phyloP scores from a whole-genome alignment of 2,113 vertebrate genomes.

The Toxostoma redivivum region DNA sequence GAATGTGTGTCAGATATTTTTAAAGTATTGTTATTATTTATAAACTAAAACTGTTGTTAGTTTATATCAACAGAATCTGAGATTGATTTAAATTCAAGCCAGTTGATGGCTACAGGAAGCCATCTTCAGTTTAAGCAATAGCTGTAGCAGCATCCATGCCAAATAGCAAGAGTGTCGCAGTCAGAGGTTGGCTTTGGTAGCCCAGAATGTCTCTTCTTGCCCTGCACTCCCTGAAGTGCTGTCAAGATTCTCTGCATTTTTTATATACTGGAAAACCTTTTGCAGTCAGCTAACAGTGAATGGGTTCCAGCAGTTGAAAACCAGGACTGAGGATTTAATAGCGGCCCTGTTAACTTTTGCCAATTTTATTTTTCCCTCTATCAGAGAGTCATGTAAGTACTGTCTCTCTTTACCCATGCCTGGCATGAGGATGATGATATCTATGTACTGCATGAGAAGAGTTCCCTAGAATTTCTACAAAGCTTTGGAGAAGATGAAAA shows the following conservation, averaged over 20 bases:
- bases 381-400: neutral
- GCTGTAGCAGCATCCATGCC: fast-evolving
- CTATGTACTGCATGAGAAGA: neutral
- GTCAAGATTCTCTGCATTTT: neutral
- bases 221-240: neutral
- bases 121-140: neutral
- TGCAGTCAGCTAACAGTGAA: neutral
- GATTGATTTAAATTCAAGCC: neutral
- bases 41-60: neutral
- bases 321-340: neutral
- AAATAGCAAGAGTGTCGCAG: neutral
- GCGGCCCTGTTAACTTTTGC: neutral
- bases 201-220: neutral
- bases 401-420: neutral
- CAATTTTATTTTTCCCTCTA: neutral
- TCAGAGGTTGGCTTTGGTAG: neutral
- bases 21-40: neutral
- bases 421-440: neutral
- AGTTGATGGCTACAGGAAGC: fast-evolving
- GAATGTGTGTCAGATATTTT: neutral
- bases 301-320: neutral
- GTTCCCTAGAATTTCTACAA: neutral
- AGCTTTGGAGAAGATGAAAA: neutral
- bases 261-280: neutral
- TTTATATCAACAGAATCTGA: neutral